phyloP scores from a whole-genome alignment of 2,797 vertebrate species.

The Propithecus deckenii region DNA sequence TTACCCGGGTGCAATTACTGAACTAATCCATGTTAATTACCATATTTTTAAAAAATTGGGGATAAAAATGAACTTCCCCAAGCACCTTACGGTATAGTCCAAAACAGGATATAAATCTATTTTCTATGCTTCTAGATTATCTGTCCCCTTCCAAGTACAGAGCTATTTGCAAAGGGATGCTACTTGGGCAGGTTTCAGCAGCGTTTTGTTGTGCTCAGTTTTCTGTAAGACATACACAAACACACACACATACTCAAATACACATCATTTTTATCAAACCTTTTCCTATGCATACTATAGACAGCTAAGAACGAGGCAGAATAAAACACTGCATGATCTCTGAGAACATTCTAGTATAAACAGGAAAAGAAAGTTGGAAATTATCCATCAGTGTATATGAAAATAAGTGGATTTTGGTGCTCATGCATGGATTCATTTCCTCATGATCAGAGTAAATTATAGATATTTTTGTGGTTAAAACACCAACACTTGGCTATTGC shows the following conservation, averaged over 20 bases:
- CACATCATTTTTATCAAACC: neutral
- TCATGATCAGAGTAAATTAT: conserved; percentile 16
- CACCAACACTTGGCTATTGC: neutral
- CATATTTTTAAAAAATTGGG: neutral
- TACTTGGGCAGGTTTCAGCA: neutral
- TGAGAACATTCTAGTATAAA: conserved; percentile 40
- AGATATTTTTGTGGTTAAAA: conserved; percentile 28
- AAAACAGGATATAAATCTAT: neutral
- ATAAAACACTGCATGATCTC: neutral
- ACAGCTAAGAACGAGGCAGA: neutral
- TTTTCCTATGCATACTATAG: neutral
- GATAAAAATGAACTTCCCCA: conserved; percentile 33
- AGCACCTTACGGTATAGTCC: neutral
- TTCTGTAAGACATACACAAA: neutral
- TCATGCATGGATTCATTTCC: neutral
- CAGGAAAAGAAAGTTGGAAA: conserved; percentile 19
- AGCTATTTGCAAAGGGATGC: neutral
- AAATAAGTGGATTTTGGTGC: conserved; percentile 39
- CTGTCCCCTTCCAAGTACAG: neutral
- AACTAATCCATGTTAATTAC: neutral
- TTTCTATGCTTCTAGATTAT: conserved; percentile 13
- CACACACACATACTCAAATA: neutral
- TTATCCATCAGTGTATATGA: neutral
- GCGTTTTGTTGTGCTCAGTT: neutral
- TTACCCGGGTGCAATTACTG: neutral